phyloP scores from a whole-genome alignment of 2,888 invertebrate species.

The Chelonus formosanus region DNA sequence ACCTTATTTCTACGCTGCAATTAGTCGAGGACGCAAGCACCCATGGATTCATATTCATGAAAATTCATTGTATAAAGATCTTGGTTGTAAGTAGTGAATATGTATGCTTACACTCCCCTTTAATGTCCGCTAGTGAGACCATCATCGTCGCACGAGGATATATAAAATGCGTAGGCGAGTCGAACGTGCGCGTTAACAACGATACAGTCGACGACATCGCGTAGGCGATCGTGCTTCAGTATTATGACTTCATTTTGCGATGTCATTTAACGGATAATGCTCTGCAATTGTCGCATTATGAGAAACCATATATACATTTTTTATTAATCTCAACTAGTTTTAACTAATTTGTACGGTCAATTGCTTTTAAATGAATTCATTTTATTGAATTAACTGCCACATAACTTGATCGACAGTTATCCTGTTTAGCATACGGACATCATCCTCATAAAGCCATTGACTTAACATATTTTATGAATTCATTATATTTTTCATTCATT shows the following conservation, averaged over 20 bases:
- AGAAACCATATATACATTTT: no score
- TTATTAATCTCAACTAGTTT: no score
- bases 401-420: no score
- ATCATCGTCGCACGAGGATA: conserved; percentile 12
- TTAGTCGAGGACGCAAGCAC: conserved; percentile 4
- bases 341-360: no score
- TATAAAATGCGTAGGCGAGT: conserved; percentile 4
- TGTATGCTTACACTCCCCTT: conserved; percentile 7
- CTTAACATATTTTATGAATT: no score
- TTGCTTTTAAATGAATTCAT: no score
- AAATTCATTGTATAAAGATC: no score
- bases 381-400: no score
- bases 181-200: conserved; percentile 21
- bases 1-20: conserved; percentile 1
- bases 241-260: conserved; percentile 30
- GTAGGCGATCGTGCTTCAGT: conserved; percentile 23
- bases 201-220: conserved; percentile 14
- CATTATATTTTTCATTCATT: no score
- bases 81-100: background rate
- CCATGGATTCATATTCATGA: background rate
- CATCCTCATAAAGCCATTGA: no score
- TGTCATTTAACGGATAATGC: conserved; percentile 14
- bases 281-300: no score
- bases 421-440: no score
- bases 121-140: conserved; percentile 8